These are phyloP conservation scores for Mustela lutreola DNA, from an alignment of 2,113 vertebrate species.

Conservation along the genomic window DNA sequence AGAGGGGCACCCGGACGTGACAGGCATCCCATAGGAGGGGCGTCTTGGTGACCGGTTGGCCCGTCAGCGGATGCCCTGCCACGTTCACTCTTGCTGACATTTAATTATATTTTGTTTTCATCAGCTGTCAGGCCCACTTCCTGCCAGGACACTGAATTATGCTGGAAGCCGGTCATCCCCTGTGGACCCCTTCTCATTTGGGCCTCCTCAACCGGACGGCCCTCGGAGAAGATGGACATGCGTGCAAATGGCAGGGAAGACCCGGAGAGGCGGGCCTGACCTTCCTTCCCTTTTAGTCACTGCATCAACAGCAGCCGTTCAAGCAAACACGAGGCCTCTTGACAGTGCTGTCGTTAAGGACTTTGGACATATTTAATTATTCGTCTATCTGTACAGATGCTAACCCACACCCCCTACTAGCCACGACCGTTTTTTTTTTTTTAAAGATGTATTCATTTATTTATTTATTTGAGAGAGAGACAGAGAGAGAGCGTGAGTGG, in stretches of 20 bases:
- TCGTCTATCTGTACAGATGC: neutral
- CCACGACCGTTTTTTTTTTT: rapidly evolving
- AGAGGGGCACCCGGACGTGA: neutral
- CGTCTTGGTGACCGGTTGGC: neutral
- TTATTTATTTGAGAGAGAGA: neutral
- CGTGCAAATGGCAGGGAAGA: neutral
- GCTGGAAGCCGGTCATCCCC: neutral
- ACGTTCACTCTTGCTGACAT: conserved; percentile 34
- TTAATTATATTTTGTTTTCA: conserved; percentile 64
- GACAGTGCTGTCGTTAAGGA: neutral
- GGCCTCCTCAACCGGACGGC: neutral
- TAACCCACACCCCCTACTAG: neutral
- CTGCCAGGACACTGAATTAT: neutral
- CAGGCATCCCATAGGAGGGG: neutral
- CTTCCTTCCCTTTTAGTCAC: neutral
- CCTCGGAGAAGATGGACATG: neutral
- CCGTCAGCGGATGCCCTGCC: neutral
- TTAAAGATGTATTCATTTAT: neutral
- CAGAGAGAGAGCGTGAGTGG: neutral
- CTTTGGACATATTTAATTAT: neutral
- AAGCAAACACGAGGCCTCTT: neutral
- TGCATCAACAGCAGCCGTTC: neutral
- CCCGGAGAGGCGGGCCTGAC: neutral
- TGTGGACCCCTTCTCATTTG: neutral
- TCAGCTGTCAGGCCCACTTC: conserved; percentile 49